A percentile compares a stretch with the other conserved stretches of the same genome.
These are phyloP conservation scores for Cephalophus harveyi DNA, from an alignment of 2,113 vertebrate genomes.

Conservation along the genomic window DNA sequence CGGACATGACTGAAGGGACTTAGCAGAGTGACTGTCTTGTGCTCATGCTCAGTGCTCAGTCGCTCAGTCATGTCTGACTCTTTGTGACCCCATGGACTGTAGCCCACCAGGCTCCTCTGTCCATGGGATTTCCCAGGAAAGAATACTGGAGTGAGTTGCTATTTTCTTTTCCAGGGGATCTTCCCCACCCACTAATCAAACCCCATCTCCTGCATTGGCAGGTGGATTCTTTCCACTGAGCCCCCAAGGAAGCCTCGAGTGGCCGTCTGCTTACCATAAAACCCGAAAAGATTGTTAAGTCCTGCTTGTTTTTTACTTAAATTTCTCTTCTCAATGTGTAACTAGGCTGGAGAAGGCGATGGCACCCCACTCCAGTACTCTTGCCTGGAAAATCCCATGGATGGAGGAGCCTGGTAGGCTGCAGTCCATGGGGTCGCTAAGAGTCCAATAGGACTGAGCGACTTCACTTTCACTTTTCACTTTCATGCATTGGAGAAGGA, in stretches of 20 bases:
- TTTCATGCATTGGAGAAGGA: too few relatives aligned
- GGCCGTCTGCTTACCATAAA: background rate
- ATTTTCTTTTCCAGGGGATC: background rate
- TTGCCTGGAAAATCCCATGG: too few relatives aligned
- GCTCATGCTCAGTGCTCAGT: background rate
- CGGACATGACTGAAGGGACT: too few relatives aligned
- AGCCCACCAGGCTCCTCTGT: background rate
- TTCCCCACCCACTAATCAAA: background rate
- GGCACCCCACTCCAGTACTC: too few relatives aligned
- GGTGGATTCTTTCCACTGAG: background rate
- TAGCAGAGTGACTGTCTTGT: background rate
- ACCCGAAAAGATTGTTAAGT: background rate
- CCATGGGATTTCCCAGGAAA: background rate
- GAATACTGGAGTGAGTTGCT: background rate
- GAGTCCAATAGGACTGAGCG: too few relatives aligned
- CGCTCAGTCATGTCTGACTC: background rate
- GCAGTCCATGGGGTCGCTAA: too few relatives aligned
- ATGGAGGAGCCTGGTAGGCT: too few relatives aligned
- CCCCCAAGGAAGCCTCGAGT: background rate
- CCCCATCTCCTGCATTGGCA: background rate
- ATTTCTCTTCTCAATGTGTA: background rate
- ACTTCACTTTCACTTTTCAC: too few relatives aligned
- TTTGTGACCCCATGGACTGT: background rate
- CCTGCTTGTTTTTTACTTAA: background rate
- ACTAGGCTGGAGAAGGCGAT: too few relatives aligned